Base-by-base conservation (phyloP, 2,888 invertebrate species). In the Cancer borealis region DNA sequence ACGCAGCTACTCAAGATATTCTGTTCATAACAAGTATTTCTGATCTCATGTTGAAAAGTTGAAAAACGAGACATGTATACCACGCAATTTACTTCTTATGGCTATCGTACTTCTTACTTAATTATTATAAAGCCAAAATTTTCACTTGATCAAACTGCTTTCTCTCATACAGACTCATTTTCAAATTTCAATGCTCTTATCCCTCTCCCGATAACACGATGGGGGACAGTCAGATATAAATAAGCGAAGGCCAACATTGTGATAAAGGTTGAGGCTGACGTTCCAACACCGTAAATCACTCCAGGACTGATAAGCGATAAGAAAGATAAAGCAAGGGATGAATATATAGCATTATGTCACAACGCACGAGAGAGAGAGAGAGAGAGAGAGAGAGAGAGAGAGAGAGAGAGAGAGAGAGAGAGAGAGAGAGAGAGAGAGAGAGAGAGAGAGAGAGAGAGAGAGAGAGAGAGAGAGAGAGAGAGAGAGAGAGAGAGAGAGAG, bases 401-500 rank as follows among this genome's bases (percentile, higher is more conserved):
- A 39, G 88, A 88, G 39, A 88, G 88, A 88, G 88, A 88, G 88
- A 88, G 46, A 88, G 88, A 88, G 88, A 88, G 46, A 88, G 14
- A 66, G 54, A 39, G 54, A 45, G 73, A 30, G 54, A 39, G 66
- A 66, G 73, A 89, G 45, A n/a, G 39, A 45, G 26, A 26, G 54
- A 60, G 91, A 45, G 45, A 91, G n/a, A 66, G 91, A 66, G 91
- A 91, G 39, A 91, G 66, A 91, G 91, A 91, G 90, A 90, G 60
- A 90, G 90, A 90, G 90, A 90, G 54, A 90, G 90, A 90, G 90
- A 90, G 90, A 89, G 90, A 90, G 54, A 90, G 90, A 26, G 12
- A 60, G 54, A 30, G 54, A 39, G 12, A 60, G 54, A 30, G 91
- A 60, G 91, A 91, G 39, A 91, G 60, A 91, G 91, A 49, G 47